Conservation (phyloP, 1,140 invertebrate genomes). For the Anagrus nilaparvatae region DNA sequence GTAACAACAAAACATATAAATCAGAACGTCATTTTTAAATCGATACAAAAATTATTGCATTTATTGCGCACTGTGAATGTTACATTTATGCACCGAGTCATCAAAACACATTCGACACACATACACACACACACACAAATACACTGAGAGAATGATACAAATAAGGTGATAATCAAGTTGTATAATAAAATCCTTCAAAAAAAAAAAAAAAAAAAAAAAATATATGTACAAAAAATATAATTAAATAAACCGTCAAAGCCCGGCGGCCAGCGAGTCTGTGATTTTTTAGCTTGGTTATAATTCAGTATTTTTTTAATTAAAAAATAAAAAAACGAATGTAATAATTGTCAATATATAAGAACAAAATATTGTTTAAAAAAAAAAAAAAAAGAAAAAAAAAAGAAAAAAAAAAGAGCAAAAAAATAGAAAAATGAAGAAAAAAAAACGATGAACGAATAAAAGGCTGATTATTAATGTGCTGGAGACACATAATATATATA, state of each 20-base stretch:
- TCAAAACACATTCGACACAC: too few relatives aligned
- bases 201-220: constrained; percentile 13
- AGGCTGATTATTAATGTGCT: background rate
- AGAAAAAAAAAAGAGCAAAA: constrained; percentile 15
- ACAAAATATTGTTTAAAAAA: constrained; percentile 24
- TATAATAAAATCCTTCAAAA: background rate
- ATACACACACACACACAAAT: too few relatives aligned
- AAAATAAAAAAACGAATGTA: constrained; percentile 12
- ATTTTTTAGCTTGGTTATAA: constrained; percentile 43
- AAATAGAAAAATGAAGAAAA: constrained; percentile 14
- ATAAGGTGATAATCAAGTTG: too few relatives aligned
- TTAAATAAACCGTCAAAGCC: constrained; percentile 33
- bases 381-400: constrained; percentile 23
- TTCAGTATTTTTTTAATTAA: constrained; percentile 42
- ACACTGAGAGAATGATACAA: too few relatives aligned
- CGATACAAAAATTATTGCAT: too few relatives aligned
- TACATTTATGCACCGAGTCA: too few relatives aligned
- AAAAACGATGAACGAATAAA: constrained; percentile 3
- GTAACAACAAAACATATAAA: too few relatives aligned
- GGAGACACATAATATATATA: too few relatives aligned
- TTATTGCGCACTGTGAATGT: too few relatives aligned
- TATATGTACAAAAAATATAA: constrained; percentile 33
- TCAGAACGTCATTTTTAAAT: too few relatives aligned
- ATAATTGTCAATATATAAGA: constrained; percentile 30
- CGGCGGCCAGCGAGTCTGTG: constrained; percentile 17